Base-by-base conservation (phyloP, 2,113 vertebrate genomes). In the Eonycteris spelaea region DNA sequence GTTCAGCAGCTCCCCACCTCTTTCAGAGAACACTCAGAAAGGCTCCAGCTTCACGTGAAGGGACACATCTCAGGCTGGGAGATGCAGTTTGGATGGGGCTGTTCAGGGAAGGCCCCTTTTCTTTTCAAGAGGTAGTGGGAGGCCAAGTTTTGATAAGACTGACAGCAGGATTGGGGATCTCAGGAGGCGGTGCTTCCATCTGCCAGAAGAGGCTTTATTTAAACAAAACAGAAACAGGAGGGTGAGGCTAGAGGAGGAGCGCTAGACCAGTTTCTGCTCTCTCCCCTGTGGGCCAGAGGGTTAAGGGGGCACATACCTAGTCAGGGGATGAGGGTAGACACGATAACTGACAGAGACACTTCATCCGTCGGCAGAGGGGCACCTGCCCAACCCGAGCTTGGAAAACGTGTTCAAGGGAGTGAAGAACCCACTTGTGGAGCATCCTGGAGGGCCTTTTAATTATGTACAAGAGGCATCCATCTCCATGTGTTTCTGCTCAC, bases 371-470 rank as follows among this genome's bases (percentile, higher is more conserved):
- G 19, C 38, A 61, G 91, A 91, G 28, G 48, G 83, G 78, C 24
- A 18, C 4, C 68, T 90, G 90, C n/a, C n/a, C 55, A 18, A 33
- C 11, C n/a, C 48, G 59, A 57, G 78, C 45, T n/a, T 0, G 12
- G 88, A 24, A 91, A 33, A 22, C 61, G 15, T 43, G 4, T 65
- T 90, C 63, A 86, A 61, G 11, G 77, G 80, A 57, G 16, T 18
- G 40, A 92, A 95, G 78, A 78, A 48, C 48, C 6, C 4, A 19
- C 78, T 92, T 7, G 1, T 38, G 0, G 35, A 95, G 63, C 74
- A n/a, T n/a, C n/a, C 53, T 65, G 84, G 75, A 84, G 88, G 70
- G 38, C 65, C 78, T 94, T 94, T 95, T 82, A 73, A 88, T 96
- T 71, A 75, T 91, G 94, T 87, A 45, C 0, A 38, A 89, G 95